These are phyloP conservation scores for Drosophila silvestris DNA, from an alignment of 2,888 invertebrate species.

Conservation along the genomic window DNA sequence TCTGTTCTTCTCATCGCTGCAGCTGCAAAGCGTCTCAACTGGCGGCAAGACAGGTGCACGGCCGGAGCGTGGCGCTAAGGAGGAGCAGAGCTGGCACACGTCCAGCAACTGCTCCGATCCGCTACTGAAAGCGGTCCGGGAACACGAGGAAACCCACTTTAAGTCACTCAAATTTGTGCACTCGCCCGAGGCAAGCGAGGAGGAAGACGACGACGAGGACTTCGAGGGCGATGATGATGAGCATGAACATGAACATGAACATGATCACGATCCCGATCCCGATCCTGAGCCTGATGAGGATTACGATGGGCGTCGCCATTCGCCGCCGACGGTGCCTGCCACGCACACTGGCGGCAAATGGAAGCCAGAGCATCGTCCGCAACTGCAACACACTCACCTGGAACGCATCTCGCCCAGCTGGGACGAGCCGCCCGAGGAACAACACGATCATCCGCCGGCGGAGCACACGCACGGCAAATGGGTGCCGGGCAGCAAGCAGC, in stretches of 20 bases:
- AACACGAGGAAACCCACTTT: conserved; percentile 86
- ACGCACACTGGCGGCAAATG: conserved; percentile 90
- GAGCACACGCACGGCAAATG: conserved; percentile 91
- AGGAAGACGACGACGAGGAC: conserved; percentile 86
- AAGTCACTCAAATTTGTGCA: conserved; percentile 79
- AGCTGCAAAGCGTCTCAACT: conserved; percentile 89
- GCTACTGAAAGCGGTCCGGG: conserved; percentile 88
- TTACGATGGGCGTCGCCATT: conserved; percentile 50
- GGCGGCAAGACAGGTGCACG: conserved; percentile 84
- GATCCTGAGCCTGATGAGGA: conserved; percentile 51
- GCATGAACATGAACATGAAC: conserved; percentile 43
- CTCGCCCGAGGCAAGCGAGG: conserved; percentile 78
- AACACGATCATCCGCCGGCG: conserved; percentile 87
- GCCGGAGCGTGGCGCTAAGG: conserved; percentile 53
- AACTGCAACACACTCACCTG: conserved; percentile 72
- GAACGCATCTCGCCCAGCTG: conserved; percentile 86
- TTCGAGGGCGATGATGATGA: conserved; percentile 77
- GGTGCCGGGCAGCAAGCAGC: conserved; percentile 89
- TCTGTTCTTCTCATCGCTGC: conserved; percentile 94
- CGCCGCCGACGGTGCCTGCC: conserved; percentile 86
- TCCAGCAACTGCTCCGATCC: conserved; percentile 82
- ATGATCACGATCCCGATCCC: conserved; percentile 36
- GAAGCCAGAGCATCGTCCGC: conserved; percentile 88
- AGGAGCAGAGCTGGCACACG: conserved; percentile 53
- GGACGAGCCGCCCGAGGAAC: conserved; percentile 86